Evolutionary conservation across 2,888 invertebrate species (phyloP), one percentile per base, ranked within the genome.

Genomic region (Drosophila subsilvestris): DNA sequence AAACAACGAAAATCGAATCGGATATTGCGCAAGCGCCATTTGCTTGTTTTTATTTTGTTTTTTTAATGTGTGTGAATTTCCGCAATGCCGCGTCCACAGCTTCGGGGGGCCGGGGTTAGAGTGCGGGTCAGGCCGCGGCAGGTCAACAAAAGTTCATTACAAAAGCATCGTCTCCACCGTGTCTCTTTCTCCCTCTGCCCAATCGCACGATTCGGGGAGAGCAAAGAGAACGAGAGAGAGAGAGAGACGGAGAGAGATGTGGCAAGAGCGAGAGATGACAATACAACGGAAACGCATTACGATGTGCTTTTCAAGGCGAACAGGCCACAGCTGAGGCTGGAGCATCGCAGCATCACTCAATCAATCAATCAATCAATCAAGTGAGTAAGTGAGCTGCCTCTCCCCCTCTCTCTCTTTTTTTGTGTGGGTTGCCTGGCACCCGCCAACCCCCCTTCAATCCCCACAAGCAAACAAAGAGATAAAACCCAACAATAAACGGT

Each of bases 11-110:
- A 66, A 65, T 78, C 72, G 83, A 66, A 85, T 82, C 83, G 86
- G 85, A 82, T 71, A 65, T 82, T 82, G 80, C 81, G 83, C 83
- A 82, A 82, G 63, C 68, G 45, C 25, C 57, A 71, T 47, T 44
- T 55, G 66, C 58, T 51, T 51, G 27, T 45, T 76, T 51, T 59
- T 20, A 50, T 20, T 17, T 60, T 45, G 14, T 61, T 44, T 50
- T 74, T 49, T 66, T 54, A 51, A 62, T 65, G 78, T 75, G 59
- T 63, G 57, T 55, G 65, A 66, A 68, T 79, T 85, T 81, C 81
- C 81, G 81, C 82, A 73, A 73, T 58, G 66, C 57, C 55, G 2
- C n/a, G 51, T 60, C 61, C 53, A 29, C 22, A 59, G 22, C 9
- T 53, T 37, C 12, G 42, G 2, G n/a, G 18, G 53, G 54, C 49